phyloP scores from a whole-genome alignment of 1,140 invertebrate genomes.

The Conopomorpha cramerella region DNA sequence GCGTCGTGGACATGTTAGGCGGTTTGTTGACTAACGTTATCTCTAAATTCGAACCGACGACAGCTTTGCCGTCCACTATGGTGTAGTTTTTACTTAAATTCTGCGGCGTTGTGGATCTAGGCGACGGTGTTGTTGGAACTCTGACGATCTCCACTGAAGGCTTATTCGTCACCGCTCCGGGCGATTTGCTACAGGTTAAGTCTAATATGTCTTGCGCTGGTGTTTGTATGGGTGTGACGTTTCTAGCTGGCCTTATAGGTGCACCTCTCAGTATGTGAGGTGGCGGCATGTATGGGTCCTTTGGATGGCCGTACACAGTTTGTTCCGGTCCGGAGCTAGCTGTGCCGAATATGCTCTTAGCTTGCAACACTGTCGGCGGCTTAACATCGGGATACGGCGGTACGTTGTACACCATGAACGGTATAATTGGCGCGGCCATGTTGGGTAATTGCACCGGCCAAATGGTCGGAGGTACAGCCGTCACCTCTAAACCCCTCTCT shows the following conservation, averaged over 20 bases:
- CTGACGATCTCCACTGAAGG: conserved; percentile 56
- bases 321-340: conserved; percentile 64
- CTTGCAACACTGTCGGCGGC: conserved; percentile 69
- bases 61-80: conserved; percentile 29
- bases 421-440: conserved; percentile 47
- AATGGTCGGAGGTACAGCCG: conserved; percentile 56
- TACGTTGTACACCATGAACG: conserved; percentile 23
- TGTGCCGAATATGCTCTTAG: conserved; percentile 66
- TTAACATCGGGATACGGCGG: no score
- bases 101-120: conserved; percentile 23
- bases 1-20: conserved; percentile 29
- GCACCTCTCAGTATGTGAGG: conserved; percentile 40
- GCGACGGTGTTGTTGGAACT: conserved; percentile 25
- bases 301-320: conserved; percentile 72
- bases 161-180: conserved; percentile 19
- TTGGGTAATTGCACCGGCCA: conserved; percentile 28
- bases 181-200: conserved; percentile 40
- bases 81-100: conserved; percentile 43
- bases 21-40: conserved; percentile 65
- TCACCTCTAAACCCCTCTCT: conserved; percentile 74
- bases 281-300: conserved; percentile 64
- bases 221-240: conserved; percentile 9
- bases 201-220: conserved; percentile 54
- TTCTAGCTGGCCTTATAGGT: conserved; percentile 25
- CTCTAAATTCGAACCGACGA: conserved; percentile 63